Conservation (phyloP, 2,888 invertebrate species). For the Tolmerus cingulatus region DNA sequence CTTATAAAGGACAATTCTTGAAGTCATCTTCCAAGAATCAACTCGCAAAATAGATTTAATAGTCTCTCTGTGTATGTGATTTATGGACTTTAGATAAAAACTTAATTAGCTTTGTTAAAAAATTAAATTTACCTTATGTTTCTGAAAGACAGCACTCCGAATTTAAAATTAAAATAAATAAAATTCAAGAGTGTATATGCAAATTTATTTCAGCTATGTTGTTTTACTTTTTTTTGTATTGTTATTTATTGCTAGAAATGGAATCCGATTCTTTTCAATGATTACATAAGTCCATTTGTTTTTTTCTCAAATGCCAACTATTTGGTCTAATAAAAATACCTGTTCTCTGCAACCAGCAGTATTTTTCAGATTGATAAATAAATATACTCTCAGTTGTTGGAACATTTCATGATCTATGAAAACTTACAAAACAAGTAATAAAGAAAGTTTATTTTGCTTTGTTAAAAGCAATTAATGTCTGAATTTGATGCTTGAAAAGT, state of each 20-base stretch:
- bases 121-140: not conserved
- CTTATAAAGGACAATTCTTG: not conserved
- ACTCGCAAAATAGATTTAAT: not conserved
- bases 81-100: not conserved
- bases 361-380: not conserved
- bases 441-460: too few relatives aligned
- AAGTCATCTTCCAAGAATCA: not conserved
- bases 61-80: not conserved
- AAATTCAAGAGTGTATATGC: not conserved
- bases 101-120: not conserved
- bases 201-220: not conserved
- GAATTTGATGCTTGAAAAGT: too few relatives aligned
- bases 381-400: not conserved
- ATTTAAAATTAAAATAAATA: not conserved
- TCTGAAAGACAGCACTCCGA: not conserved
- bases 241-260: not conserved
- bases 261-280: not conserved
- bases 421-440: not conserved
- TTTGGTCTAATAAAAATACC: not conserved
- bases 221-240: not conserved
- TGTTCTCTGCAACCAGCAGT: not conserved
- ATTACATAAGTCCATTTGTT: not conserved
- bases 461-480: too few relatives aligned
- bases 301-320: not conserved
- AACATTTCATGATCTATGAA: not conserved